phyloP scores from a whole-genome alignment of 2,888 invertebrate species.

The Eristalis pertinax region DNA sequence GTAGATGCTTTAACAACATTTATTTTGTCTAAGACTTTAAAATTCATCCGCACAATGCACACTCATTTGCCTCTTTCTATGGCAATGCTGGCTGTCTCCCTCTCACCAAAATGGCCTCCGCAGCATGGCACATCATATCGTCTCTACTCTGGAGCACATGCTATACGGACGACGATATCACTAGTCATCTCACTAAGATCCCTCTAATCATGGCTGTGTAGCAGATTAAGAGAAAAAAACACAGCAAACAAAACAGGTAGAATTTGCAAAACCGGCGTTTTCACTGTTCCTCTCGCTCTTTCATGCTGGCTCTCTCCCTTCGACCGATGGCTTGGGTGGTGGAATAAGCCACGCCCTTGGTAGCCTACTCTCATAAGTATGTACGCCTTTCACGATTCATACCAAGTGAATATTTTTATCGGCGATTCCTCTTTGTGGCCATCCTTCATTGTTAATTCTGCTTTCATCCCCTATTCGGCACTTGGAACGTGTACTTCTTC shows the following conservation, averaged over 20 bases:
- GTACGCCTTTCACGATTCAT: conserved; percentile 54
- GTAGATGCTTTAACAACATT: conserved; percentile 59
- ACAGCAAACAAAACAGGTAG: conserved; percentile 14
- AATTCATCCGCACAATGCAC: conserved; percentile 23
- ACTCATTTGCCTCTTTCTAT: conserved; percentile 31
- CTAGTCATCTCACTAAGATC: conserved; percentile 28
- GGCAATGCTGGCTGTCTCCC: not conserved
- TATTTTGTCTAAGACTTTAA: conserved; percentile 56
- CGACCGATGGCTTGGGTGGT: not conserved
- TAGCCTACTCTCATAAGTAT: conserved; percentile 28
- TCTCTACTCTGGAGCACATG: not conserved
- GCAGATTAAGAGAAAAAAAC: conserved; percentile 28
- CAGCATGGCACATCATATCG: not conserved
- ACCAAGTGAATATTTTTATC: not conserved
- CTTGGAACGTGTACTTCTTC: conserved; percentile 15
- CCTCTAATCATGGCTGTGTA: conserved; percentile 55
- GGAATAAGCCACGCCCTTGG: conserved; percentile 55
- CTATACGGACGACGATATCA: not conserved
- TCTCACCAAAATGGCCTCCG: conserved; percentile 69
- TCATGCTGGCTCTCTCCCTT: not conserved
- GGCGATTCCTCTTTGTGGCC: conserved; percentile 24
- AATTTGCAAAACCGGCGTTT: conserved; percentile 60
- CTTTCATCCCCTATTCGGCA: conserved; percentile 21
- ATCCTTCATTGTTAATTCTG: conserved; percentile 22
- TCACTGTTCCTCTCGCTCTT: conserved; percentile 22